phyloP scores from a whole-genome alignment of 2,113 vertebrate genomes.

The Nerophis lumbriciformis region DNA sequence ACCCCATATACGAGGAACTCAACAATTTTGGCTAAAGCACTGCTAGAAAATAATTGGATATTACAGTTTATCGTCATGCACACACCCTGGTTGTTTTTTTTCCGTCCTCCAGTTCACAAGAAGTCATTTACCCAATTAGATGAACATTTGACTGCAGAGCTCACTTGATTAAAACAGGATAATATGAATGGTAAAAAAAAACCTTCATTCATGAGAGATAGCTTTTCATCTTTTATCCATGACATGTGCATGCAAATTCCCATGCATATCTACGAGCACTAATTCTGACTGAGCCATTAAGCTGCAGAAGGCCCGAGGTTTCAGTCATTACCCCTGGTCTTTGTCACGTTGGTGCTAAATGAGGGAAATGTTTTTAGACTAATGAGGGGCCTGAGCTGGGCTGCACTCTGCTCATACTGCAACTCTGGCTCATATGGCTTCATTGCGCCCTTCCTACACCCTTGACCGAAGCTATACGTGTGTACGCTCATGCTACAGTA shows the following conservation, averaged over 20 bases:
- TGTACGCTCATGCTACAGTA: constrained; percentile 4
- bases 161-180: no score
- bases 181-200: constrained; percentile 26
- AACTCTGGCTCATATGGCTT: constrained; percentile 26
- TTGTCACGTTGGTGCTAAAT: constrained; percentile 37
- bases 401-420: constrained; percentile 24
- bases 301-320: constrained; percentile 14
- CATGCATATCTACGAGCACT: neutral
- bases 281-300: constrained; percentile 12
- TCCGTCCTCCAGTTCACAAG: no score
- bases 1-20: no score
- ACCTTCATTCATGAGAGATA: neutral
- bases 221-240: neutral
- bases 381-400: constrained; percentile 39
- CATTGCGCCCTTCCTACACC: constrained; percentile 45
- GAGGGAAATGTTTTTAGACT: constrained; percentile 33
- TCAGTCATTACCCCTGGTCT: constrained; percentile 24
- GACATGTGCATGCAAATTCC: constrained; percentile 15
- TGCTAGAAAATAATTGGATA: no score
- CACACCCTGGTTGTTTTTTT: no score
- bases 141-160: no score
- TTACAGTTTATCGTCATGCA: no score
- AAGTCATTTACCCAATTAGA: no score
- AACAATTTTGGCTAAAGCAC: no score
- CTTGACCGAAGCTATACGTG: constrained; percentile 38